Evolutionary conservation across 2,113 vertebrate species (phyloP).

Genomic region (Apteryx owenii): DNA sequence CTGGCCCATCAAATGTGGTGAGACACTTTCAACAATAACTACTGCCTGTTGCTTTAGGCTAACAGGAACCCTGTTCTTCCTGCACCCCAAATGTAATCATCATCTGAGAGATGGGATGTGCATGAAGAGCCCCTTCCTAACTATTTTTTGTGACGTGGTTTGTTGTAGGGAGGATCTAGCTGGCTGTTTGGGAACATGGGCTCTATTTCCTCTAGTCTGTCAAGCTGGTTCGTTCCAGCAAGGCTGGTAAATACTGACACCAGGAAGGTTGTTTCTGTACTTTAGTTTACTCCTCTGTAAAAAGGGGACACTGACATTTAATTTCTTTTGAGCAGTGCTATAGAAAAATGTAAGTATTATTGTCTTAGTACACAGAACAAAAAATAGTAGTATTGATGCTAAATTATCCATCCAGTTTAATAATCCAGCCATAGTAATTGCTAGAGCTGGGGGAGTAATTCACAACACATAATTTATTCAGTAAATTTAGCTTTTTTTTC

Average conservation of each 20-base stretch:
- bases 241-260: neutral
- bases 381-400: conserved; percentile 19
- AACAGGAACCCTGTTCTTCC: neutral
- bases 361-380: neutral
- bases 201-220: neutral
- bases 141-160: neutral
- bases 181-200: neutral
- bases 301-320: neutral
- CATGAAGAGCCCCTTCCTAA: neutral
- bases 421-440: conserved; percentile 26
- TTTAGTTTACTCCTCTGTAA: neutral
- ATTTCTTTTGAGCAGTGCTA: neutral
- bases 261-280: neutral
- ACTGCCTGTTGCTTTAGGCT: conserved; percentile 15
- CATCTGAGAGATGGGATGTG: neutral
- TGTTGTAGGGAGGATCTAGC: neutral
- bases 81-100: neutral
- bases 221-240: neutral
- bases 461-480: conserved; percentile 43
- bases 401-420: conserved; percentile 29
- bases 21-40: conserved; percentile 11
- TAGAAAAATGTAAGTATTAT: neutral
- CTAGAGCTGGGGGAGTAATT: conserved; percentile 43
- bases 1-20: conserved; percentile 1
- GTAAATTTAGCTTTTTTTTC: conserved; percentile 47